Percentiles rank a stretch among this genome's conserved stretches.
Conservation (phyloP, 2,797 vertebrate genomes). For the Helostoma temminkii region DNA sequence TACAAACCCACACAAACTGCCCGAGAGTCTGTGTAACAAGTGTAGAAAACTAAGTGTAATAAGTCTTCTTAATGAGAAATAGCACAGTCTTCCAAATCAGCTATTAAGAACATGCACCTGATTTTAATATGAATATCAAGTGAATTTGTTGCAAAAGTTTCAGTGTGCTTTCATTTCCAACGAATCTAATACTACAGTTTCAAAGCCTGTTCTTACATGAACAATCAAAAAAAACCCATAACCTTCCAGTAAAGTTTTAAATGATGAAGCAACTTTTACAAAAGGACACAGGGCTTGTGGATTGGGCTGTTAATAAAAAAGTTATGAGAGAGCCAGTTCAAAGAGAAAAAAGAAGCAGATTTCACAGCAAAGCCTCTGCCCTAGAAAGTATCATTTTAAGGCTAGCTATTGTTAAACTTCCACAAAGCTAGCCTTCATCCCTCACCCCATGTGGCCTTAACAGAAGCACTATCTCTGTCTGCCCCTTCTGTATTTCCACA, state of each 20-base stretch:
- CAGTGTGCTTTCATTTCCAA: conserved; percentile 10
- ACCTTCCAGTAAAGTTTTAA: conserved; percentile 36
- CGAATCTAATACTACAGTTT: background rate
- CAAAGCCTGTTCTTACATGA: conserved; percentile 3
- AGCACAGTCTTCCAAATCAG: conserved; percentile 1
- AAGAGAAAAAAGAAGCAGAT: conserved; percentile 53
- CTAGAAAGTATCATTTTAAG: too few relatives aligned
- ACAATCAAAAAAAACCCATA: conserved; percentile 12
- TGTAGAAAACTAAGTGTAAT: background rate
- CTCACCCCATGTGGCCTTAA: conserved; percentile 63
- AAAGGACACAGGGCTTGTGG: conserved; percentile 10
- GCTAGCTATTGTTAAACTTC: conserved; percentile 61
- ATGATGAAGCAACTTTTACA: conserved; percentile 47
- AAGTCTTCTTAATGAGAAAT: conserved; percentile 19
- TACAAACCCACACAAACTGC: conserved; percentile 3
- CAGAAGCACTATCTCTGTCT: conserved; percentile 39
- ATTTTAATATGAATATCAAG: conserved; percentile 7
- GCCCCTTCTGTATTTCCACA: conserved; percentile 33
- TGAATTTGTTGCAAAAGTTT: conserved; percentile 15
- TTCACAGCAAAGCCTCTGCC: conserved; percentile 64
- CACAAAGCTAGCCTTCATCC: conserved; percentile 70
- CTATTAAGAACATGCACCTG: background rate
- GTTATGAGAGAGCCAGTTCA: conserved; percentile 46
- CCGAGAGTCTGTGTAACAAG: background rate
- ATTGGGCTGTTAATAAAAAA: conserved; percentile 47